These are phyloP conservation scores for Maniola hyperantus DNA, from an alignment of 2,888 invertebrate genomes.

Conservation along the genomic window DNA sequence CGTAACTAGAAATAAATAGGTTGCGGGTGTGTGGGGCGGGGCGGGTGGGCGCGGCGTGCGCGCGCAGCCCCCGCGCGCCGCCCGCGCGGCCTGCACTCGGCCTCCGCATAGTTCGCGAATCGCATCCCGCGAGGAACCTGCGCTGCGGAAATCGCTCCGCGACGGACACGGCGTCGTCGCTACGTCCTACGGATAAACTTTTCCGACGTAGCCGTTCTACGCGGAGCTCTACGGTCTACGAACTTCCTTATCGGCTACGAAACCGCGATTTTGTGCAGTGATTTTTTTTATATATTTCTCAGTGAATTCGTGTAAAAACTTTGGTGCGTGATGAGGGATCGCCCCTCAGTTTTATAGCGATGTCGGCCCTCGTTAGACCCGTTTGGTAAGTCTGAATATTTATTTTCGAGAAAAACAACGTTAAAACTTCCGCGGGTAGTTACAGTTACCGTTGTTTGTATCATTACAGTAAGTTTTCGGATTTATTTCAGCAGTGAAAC, in stretches of 20 bases:
- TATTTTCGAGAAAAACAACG: constrained; percentile 34
- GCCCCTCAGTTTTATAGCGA: constrained; percentile 74
- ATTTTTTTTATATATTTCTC: constrained; percentile 39
- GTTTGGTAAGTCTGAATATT: constrained; percentile 73
- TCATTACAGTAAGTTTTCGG: constrained; percentile 28
- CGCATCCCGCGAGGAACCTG: constrained; percentile 77
- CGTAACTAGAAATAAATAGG: constrained; percentile 83
- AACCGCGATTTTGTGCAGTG: constrained; percentile 67
- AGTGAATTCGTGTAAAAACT: constrained; percentile 67
- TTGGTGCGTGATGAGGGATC: constrained; percentile 75
- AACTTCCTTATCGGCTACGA: constrained; percentile 43
- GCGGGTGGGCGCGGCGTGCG: constrained; percentile 74
- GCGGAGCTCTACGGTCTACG: constrained; percentile 56
- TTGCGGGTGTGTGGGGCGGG: constrained; percentile 81
- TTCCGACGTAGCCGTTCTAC: constrained; percentile 59
- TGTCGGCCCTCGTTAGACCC: constrained; percentile 82
- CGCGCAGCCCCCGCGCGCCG: constrained; percentile 62
- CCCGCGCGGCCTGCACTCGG: constrained; percentile 50
- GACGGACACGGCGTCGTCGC: constrained; percentile 52
- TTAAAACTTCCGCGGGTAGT: constrained; percentile 20
- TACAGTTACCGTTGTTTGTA: background rate
- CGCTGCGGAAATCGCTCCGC: constrained; percentile 56
- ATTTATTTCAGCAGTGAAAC: constrained; percentile 72
- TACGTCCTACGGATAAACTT: constrained; percentile 72
- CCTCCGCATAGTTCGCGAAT: constrained; percentile 72